Evolutionary conservation across 1,140 invertebrate species (phyloP), one percentile per base, ranked within the genome.

Genomic region (Drosophila leontia): DNA sequence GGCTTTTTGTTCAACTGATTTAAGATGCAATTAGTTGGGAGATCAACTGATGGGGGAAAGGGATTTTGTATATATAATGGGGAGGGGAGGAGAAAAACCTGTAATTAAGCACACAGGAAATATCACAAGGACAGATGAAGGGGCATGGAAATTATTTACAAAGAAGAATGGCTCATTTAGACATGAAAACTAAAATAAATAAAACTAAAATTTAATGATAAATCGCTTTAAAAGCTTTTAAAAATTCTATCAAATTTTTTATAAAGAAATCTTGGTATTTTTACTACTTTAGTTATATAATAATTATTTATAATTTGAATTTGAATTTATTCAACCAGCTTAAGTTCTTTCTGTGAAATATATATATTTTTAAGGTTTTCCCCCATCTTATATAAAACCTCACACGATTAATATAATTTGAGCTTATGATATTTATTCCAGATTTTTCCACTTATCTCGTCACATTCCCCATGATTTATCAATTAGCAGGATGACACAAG

Each of bases 401-500:
- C 34, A 37, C 51, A 15, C 51, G 19, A 23, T 13, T 55, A 55
- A 55, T 55, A 13, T 13, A 37, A 11, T 15, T 17, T 19, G 9
- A 23, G 11, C 4, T 7, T 8, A 29, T 39, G 45, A 19, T 48
- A 47, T 67, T 67, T 19, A 42, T 42, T 69, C 29, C 62, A 69
- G 61, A 68, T 68, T 53, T 68, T 69, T 44, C 29, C 45, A 69
- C 48, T 65, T 69, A 35, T 68, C 29, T 35, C 15, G 19, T 13
- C 62, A 42, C 39, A 70, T 72, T 65, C 42, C 35, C 42, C 59
- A 80, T 63, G 71, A 83, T 74, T 76, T 53, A 62, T 63, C 45
- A 80, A 85, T 83, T 83, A 83, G 76, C 70, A 55, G 44, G 64
- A 63, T 37, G 34, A 51, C 67, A 59, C 47, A 67, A 51, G 45